A percentile compares a stretch with the other conserved stretches of the same genome.
phyloP scores from a whole-genome alignment of 1,140 invertebrate genomes.

The Monochamus saltuarius region DNA sequence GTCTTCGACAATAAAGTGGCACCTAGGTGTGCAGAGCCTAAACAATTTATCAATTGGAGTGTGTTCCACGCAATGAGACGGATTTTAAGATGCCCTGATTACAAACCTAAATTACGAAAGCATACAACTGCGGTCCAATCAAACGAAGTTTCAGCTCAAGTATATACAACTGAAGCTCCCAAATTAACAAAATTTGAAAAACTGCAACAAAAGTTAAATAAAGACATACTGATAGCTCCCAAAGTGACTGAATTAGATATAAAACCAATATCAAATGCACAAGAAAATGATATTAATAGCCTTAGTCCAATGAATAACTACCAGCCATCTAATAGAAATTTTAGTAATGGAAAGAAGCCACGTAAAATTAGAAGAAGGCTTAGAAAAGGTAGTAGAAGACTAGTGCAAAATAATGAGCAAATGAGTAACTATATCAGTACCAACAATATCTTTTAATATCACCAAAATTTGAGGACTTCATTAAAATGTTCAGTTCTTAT shows the following conservation, averaged over 20 bases:
- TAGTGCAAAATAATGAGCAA: conserved; percentile 2
- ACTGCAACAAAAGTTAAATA: conserved; percentile 29
- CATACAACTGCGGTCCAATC: background rate
- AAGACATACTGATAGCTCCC: background rate
- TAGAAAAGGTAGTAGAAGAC: conserved; percentile 7
- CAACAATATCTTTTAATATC: too few relatives aligned
- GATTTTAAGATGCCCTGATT: conserved; percentile 47
- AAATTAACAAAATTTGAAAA: conserved; percentile 29
- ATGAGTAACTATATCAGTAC: background rate
- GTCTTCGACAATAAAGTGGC: conserved; percentile 59
- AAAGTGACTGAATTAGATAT: background rate
- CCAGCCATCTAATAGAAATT: too few relatives aligned
- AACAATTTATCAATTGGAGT: conserved; percentile 60
- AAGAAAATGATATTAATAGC: too few relatives aligned
- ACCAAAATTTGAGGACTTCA: too few relatives aligned
- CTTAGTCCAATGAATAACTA: too few relatives aligned
- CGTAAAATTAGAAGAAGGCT: background rate
- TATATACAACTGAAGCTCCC: background rate
- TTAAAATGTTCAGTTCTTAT: too few relatives aligned
- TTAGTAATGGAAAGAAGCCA: background rate
- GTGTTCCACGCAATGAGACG: conserved; percentile 60
- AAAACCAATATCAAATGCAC: too few relatives aligned
- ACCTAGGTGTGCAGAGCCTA: conserved; percentile 63
- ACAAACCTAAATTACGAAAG: conserved; percentile 47
- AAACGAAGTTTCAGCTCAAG: too few relatives aligned